Conservation (phyloP, 2,113 vertebrate species). For the Varanus salvator region DNA sequence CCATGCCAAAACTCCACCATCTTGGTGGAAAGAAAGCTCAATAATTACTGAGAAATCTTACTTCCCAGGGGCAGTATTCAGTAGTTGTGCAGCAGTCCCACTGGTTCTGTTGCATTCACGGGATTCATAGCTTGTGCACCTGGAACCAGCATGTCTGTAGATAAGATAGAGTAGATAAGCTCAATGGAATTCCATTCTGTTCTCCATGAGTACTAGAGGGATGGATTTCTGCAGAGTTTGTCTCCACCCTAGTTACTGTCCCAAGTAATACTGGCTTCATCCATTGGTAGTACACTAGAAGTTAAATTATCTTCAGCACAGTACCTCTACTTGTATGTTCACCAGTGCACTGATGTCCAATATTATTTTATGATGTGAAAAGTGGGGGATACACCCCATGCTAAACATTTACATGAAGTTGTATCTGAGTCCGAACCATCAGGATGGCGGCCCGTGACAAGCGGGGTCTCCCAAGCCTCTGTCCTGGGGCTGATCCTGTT, state of each 20-base stretch:
- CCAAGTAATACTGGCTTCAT: not conserved
- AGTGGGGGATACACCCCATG: not conserved
- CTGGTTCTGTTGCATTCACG: too few relatives aligned
- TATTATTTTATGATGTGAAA: not conserved
- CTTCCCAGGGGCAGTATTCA: not conserved
- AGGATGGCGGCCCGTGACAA: too few relatives aligned
- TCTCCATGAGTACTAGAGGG: too few relatives aligned
- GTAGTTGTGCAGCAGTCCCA: too few relatives aligned
- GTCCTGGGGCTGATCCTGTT: too few relatives aligned
- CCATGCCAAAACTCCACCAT: not conserved
- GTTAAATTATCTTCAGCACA: not conserved
- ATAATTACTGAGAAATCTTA: not conserved
- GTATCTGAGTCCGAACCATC: not conserved
- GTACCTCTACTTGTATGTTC: not conserved
- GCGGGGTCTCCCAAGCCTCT: too few relatives aligned
- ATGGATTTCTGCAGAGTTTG: too few relatives aligned
- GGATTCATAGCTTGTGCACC: too few relatives aligned
- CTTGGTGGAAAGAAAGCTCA: not conserved
- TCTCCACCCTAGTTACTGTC: too few relatives aligned
- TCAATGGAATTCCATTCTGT: too few relatives aligned
- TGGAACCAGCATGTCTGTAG: too few relatives aligned
- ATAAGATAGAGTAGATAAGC: too few relatives aligned
- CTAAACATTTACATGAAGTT: not conserved
- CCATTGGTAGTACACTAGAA: not conserved
- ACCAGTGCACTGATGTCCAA: not conserved